Evolutionary conservation across 2,888 invertebrate species (phyloP).

Genomic region (Alloscopus bannaensis): DNA sequence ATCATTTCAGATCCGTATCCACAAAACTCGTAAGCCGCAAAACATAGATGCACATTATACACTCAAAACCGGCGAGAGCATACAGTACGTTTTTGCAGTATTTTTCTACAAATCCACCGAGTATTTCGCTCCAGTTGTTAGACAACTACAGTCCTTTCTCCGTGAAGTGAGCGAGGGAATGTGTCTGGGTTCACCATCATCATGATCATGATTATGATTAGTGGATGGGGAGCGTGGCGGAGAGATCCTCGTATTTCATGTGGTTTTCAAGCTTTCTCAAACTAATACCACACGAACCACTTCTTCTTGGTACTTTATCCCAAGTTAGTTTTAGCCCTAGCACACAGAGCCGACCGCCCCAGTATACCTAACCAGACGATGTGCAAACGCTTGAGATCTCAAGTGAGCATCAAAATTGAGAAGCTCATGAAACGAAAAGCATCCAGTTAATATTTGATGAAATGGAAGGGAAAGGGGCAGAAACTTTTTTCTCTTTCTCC

Average conservation of each 20-base stretch:
- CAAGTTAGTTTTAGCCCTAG: too few species aligned
- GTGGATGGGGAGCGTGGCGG: conserved; percentile 37
- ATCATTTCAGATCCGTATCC: too few species aligned
- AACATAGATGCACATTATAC: too few species aligned
- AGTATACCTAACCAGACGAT: conserved; percentile 19
- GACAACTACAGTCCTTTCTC: too few species aligned
- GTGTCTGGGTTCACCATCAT: too few species aligned
- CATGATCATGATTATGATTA: conserved; percentile 50
- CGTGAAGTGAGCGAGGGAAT: too few species aligned
- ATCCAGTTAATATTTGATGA: conserved; percentile 61
- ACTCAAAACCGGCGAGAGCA: too few species aligned
- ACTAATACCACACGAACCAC: conserved; percentile 31
- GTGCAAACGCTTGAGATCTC: conserved; percentile 47
- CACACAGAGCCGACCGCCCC: too few species aligned
- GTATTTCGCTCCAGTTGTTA: too few species aligned
- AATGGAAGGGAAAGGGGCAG: conserved; percentile 44
- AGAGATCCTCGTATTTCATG: conserved; percentile 45
- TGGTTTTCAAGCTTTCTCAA: conserved; percentile 46
- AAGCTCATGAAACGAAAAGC: conserved; percentile 54
- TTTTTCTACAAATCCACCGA: too few species aligned
- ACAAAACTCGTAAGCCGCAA: too few species aligned
- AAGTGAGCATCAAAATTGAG: conserved; percentile 54
- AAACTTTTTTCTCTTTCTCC: conserved; percentile 16
- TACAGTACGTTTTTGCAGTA: too few species aligned
- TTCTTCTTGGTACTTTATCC: conserved; percentile 2